Percentiles rank a stretch among this genome's conserved stretches.
Evolutionary conservation across 2,797 vertebrate species (phyloP).

Genomic region (Rallus crepitans): DNA sequence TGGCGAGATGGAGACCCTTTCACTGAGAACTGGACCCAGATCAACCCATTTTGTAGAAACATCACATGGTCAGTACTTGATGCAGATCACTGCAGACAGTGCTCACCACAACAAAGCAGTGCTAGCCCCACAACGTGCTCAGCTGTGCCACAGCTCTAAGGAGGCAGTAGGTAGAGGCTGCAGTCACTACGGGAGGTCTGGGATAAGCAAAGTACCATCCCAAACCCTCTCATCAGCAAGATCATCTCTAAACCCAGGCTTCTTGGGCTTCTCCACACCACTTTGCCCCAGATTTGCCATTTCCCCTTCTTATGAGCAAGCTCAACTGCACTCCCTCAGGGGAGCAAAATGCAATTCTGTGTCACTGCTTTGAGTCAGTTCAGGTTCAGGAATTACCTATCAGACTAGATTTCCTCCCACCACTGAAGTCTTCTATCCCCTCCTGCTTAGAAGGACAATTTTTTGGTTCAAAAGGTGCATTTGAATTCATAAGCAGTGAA

Average conservation of each 20-base stretch:
- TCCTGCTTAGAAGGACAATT: background rate
- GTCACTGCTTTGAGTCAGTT: background rate
- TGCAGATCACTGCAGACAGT: background rate
- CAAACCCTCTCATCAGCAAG: background rate
- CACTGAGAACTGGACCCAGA: background rate
- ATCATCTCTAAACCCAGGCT: background rate
- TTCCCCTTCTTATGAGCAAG: background rate
- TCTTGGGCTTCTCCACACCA: background rate
- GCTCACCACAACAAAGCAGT: background rate
- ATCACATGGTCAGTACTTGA: background rate
- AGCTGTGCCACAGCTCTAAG: background rate
- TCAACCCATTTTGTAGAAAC: background rate
- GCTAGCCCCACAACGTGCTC: background rate
- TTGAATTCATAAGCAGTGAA: slow-evolving; percentile 1
- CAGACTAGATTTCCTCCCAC: background rate
- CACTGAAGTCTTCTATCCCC: background rate
- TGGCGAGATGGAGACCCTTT: background rate
- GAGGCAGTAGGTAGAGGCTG: background rate
- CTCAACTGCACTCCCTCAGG: background rate
- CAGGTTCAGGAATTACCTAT: background rate
- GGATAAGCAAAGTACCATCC: background rate
- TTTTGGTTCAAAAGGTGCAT: background rate
- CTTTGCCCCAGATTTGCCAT: background rate
- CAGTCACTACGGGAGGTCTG: background rate
- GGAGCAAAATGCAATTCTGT: background rate